Percentiles rank a stretch among this genome's conserved stretches.
Evolutionary conservation across 53 echinoderm and acorn worm species (phyloP).

Genomic region (Stichopus horrens): DNA sequence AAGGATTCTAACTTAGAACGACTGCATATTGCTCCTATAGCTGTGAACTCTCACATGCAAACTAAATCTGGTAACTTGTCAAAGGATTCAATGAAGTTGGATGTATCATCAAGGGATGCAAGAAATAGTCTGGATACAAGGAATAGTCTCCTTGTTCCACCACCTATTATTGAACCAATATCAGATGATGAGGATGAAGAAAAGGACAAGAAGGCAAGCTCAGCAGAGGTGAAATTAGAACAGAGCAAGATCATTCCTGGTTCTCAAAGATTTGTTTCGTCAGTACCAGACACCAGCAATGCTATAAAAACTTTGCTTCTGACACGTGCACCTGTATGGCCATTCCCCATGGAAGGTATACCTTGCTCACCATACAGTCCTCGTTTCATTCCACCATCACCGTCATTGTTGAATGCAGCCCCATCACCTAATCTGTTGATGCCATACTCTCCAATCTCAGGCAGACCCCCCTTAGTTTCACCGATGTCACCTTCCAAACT

Average conservation of each 20-base stretch:
- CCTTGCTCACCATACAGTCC: slow-evolving; percentile 65
- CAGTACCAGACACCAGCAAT: slow-evolving; percentile 46
- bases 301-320: slow-evolving; percentile 88
- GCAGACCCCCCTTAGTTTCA: slow-evolving; percentile 73
- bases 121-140: neutral
- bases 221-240: slow-evolving; percentile 8
- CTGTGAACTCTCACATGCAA: slow-evolving; percentile 9
- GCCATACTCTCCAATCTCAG: slow-evolving; percentile 53
- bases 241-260: slow-evolving; percentile 25
- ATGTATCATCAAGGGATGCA: neutral
- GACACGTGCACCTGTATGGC: slow-evolving; percentile 60
- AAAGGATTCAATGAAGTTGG: neutral
- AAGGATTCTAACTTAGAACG: slow-evolving; percentile 5
- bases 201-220: slow-evolving; percentile 21
- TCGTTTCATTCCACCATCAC: slow-evolving; percentile 88
- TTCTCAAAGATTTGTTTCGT: neutral
- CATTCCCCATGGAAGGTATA: slow-evolving; percentile 47
- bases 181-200: slow-evolving; percentile 85
- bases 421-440: slow-evolving; percentile 66
- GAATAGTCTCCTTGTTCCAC: slow-evolving; percentile 33
- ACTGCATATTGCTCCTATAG: neutral
- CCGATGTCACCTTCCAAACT: slow-evolving; percentile 92
- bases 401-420: slow-evolving; percentile 52
- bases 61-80: neutral
- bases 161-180: slow-evolving; percentile 81